Evolutionary conservation across 2,888 invertebrate species (phyloP), one percentile per base, ranked within the genome.

Genomic region (Spatulosminthurus flaviceps): DNA sequence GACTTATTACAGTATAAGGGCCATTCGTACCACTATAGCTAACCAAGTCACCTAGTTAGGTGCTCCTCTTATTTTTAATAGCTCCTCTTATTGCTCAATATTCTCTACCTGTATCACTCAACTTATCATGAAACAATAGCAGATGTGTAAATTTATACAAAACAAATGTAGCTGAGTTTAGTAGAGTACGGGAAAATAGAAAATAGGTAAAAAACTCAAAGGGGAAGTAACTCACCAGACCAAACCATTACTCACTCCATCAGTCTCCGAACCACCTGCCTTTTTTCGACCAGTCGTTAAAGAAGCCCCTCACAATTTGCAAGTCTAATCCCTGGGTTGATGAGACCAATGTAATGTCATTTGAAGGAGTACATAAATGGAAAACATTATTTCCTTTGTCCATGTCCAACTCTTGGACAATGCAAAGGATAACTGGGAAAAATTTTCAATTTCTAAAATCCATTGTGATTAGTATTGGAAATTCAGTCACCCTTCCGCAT

Each of bases 31-130:
- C n/a, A 4, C 51, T 19, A n/a, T n/a, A 51, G 13, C 24, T 16
- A 7, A 7, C 64, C 26, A 26, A 26, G 26, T 21, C 26, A 5
- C 64, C 64, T 24, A 7, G 21, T 22, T 24, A 64, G 64, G 64
- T 26, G 11, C 22, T 64, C 24, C 26, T 64, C 64, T 64, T 64
- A 64, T 64, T 64, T 64, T 22, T 64, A 64, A 64, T 64, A n/a
- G 5, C 61, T 61, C n/a, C 4, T 22, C 26, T 64, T 64, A 64
- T 24, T n/a, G 11, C 64, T 4, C 26, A 64, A 4, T 26, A 9
- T n/a, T n/a, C 22, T n/a, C 5, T 61, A 61, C 61, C 7, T 64
- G 24, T 13, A 7, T 64, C 24, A 9, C 64, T 13, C 34, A 9
- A 34, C 34, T 9, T 9, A 34, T n/a, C n/a, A n/a, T n/a, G n/a